Evolutionary conservation across 2,888 invertebrate genomes (phyloP), one percentile per base, ranked within the genome.

Genomic region (Leptopterna dolabrata): DNA sequence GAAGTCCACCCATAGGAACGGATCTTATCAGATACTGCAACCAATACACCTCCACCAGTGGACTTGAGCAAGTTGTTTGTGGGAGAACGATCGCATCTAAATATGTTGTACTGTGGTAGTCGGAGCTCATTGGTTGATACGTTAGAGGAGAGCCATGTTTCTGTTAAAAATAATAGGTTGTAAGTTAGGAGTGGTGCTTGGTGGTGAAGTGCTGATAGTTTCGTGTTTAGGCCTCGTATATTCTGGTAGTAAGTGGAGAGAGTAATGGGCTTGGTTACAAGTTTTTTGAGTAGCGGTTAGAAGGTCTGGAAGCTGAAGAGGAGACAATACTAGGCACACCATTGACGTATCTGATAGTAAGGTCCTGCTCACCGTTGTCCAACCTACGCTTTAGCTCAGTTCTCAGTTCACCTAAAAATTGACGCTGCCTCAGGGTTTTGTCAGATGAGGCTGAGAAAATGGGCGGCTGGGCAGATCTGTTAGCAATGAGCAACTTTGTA

Each of bases 231-330:
- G 30, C 73, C 73, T 36, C 73, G 36, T 73, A 78, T 36, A 19
- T 78, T 78, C 27, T 78, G 78, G 36, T 78, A 78, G 36, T 78
- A 43, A n/a, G 43, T 6, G n/a, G 19, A 19, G 55, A 55, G 29
- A 19, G 73, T n/a, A 36, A 36, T 73, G 73, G 73, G 30, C 36
- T 73, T 73, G 73, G 11, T 73, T 16, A 36, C 11, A 4, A 73
- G 73, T 73, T 73, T 73, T 73, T 73, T 27, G 73, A n/a, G 13
- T n/a, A 29, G 30, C 70, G 73, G n/a, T 30, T 78, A 27, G 76
- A 76, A 19, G 36, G 24, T 14, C 70, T 19, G 70, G 47, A 36
- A 36, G 36, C 36, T 36, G 73, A 1, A 13, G 73, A 29, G 3
- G 73, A 73, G 11, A 73, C 73, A 9, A 73, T 73, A 7, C 24